A percentile compares a stretch with the other conserved stretches of the same genome.
Evolutionary conservation across 2,797 vertebrate species (phyloP).

Genomic region (Sarcophilus harrisii): DNA sequence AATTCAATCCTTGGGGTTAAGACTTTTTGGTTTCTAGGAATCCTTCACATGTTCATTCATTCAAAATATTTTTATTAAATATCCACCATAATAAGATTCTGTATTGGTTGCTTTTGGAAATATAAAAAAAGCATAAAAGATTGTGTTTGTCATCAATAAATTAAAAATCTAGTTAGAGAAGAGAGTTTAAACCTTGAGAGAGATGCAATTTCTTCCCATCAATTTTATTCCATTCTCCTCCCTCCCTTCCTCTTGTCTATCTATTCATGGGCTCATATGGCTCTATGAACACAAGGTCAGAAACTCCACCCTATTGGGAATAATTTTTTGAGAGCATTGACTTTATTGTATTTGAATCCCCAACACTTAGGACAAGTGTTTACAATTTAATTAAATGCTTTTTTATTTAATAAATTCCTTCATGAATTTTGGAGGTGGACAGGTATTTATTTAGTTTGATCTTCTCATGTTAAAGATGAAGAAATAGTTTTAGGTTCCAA

Average conservation of each 20-base stretch:
- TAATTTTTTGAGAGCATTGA: background rate
- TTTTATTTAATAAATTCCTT: no score
- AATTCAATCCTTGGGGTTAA: background rate
- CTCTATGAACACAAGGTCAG: background rate
- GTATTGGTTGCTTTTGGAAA: background rate
- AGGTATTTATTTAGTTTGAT: no score
- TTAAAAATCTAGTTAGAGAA: background rate
- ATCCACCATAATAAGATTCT: background rate
- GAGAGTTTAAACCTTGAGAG: background rate
- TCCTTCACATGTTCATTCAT: background rate
- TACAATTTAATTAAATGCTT: no score
- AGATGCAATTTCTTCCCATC: background rate
- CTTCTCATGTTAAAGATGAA: no score
- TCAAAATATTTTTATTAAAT: background rate
- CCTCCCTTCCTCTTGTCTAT: no score
- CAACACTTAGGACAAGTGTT: background rate
- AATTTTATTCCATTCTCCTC: no score
- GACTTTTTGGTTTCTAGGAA: background rate
- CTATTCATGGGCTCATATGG: background rate
- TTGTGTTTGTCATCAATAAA: background rate
- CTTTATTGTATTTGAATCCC: no score
- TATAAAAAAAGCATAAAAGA: background rate
- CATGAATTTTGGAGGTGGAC: no score
- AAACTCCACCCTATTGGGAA: no score
- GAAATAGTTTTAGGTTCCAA: no score